Conservation (phyloP, 2,797 vertebrate species). For the Bradypodion ventrale region DNA sequence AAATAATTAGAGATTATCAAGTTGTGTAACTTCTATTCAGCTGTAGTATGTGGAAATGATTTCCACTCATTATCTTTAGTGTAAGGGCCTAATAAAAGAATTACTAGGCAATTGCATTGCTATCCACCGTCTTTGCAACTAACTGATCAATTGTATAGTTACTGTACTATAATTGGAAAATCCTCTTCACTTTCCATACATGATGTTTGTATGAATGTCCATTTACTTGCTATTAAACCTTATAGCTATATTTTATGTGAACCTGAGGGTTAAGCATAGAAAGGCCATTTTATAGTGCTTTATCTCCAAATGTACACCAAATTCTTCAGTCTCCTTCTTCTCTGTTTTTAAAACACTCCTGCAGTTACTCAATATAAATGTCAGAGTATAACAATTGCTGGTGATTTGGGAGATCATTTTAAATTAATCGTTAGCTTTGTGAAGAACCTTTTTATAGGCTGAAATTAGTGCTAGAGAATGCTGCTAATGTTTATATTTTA, state of each 20-base stretch:
- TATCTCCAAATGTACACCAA: not conserved
- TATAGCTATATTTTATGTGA: not conserved
- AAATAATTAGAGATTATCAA: not conserved
- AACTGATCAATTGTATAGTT: not conserved
- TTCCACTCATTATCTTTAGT: not conserved
- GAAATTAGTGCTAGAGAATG: not conserved
- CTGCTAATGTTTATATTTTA: not conserved
- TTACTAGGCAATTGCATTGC: not conserved
- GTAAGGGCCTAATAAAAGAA: not conserved
- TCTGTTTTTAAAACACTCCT: not conserved
- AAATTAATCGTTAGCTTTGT: not conserved
- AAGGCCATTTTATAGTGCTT: not conserved
- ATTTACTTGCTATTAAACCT: not conserved
- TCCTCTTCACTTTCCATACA: not conserved
- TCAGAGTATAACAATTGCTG: not conserved
- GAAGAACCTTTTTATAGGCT: not conserved
- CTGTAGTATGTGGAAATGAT: not conserved
- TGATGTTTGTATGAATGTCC: not conserved
- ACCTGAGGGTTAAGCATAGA: not conserved
- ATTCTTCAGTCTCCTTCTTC: not conserved
- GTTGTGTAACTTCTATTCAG: conserved; percentile 1
- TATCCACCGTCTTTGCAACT: not conserved
- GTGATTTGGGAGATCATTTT: not conserved
- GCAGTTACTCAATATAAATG: not conserved
- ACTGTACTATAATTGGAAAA: not conserved